A percentile compares a stretch with the other conserved stretches of the same genome.
Evolutionary conservation across 2,888 invertebrate genomes (phyloP).

Genomic region (Rhagonycha fulva): DNA sequence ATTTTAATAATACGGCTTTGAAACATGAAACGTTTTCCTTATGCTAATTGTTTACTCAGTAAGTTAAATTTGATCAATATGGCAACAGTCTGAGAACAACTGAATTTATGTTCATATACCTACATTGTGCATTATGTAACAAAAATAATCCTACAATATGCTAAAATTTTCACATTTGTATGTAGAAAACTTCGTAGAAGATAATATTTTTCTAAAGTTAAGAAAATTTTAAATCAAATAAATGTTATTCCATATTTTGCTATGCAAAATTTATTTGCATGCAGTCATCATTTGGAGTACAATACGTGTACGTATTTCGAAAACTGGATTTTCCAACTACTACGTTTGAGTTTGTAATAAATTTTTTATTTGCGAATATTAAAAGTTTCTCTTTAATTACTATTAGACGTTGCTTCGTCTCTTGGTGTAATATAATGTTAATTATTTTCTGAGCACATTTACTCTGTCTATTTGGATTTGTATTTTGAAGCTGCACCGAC

Average conservation of each 20-base stretch:
- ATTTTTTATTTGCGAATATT: background rate
- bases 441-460: background rate
- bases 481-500: background rate
- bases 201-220: background rate
- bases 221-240: background rate
- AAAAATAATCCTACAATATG: background rate
- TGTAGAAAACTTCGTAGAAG: background rate
- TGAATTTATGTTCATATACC: no score
- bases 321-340: background rate
- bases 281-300: background rate
- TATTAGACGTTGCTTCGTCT: background rate
- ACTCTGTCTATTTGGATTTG: background rate
- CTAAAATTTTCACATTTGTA: background rate
- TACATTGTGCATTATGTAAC: background rate
- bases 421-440: background rate
- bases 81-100: background rate
- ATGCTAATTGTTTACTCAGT: background rate
- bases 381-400: background rate
- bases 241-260: background rate
- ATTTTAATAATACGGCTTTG: background rate
- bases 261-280: background rate
- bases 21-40: background rate
- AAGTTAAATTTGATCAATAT: background rate
- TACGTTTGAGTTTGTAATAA: no score
- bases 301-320: background rate